Conservation (phyloP, 2,113 vertebrate genomes). For the Ictidomys tridecemlineatus region DNA sequence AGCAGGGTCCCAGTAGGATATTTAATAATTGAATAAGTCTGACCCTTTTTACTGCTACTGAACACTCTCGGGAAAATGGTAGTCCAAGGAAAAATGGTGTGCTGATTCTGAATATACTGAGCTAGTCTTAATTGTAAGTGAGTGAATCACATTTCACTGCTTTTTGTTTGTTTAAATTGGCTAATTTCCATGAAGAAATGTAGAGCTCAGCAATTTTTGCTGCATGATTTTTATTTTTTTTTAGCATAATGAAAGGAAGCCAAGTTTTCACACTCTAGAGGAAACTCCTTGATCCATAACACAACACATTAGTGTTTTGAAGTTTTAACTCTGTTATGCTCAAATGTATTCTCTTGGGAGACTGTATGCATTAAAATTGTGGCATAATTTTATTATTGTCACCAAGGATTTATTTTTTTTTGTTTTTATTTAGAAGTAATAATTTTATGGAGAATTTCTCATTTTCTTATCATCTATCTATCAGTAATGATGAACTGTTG, state of each 20-base stretch:
- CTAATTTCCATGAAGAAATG: slow-evolving; percentile 75
- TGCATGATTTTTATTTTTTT: slow-evolving; percentile 44
- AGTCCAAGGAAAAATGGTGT: slow-evolving; percentile 64
- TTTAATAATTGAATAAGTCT: slow-evolving; percentile 77
- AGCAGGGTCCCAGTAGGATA: slow-evolving; percentile 51
- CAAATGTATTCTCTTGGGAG: not conserved
- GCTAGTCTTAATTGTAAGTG: slow-evolving; percentile 73
- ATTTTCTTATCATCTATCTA: not conserved
- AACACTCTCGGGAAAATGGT: slow-evolving; percentile 19
- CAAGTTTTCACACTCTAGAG: slow-evolving; percentile 67
- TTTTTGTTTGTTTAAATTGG: slow-evolving; percentile 80
- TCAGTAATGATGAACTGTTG: not conserved
- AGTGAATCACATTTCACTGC: slow-evolving; percentile 74
- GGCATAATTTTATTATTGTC: slow-evolving; percentile 42
- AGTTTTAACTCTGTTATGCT: slow-evolving; percentile 64
- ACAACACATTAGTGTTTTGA: slow-evolving; percentile 61
- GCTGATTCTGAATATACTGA: slow-evolving; percentile 52
- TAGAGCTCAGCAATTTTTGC: slow-evolving; percentile 27
- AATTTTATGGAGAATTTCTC: slow-evolving; percentile 1
- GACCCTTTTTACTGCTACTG: slow-evolving; percentile 34
- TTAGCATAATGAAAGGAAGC: slow-evolving; percentile 66
- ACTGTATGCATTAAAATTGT: not conserved
- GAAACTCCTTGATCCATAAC: slow-evolving; percentile 62
- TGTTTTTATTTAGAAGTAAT: slow-evolving; percentile 37
- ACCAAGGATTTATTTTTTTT: slow-evolving; percentile 40